Conservation (phyloP, 2,113 vertebrate genomes). For the Typhlomys cinereus region DNA sequence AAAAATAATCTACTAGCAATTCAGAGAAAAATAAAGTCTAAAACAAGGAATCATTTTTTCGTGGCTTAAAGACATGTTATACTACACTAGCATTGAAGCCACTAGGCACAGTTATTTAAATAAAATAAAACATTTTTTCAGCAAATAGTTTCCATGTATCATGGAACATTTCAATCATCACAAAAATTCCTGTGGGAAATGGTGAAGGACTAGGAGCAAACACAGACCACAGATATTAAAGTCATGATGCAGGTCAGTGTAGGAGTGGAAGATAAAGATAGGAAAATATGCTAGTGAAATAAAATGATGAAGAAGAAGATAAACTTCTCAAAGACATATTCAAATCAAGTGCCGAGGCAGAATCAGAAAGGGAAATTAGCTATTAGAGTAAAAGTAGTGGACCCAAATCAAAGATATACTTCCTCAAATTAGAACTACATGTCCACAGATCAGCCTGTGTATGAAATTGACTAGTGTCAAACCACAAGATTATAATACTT, state of each 20-base stretch:
- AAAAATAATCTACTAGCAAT: not conserved
- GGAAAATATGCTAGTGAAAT: not conserved
- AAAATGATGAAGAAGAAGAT: not conserved
- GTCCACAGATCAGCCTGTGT: not conserved
- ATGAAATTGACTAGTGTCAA: not conserved
- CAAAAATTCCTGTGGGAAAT: not conserved
- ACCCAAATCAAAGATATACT: not conserved
- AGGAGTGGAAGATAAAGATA: not conserved
- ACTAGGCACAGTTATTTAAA: not conserved
- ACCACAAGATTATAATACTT: not conserved
- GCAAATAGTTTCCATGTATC: not conserved
- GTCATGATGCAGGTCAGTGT: not conserved
- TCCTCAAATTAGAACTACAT: not conserved
- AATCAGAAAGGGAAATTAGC: not conserved
- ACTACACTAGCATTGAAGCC: not conserved
- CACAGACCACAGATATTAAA: not conserved
- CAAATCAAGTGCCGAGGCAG: not conserved
- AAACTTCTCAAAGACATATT: not conserved
- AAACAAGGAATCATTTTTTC: not conserved
- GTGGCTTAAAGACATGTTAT: not conserved
- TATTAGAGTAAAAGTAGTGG: not conserved
- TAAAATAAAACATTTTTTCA: not conserved
- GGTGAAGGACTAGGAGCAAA: not conserved
- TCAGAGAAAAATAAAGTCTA: not conserved
- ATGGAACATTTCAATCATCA: not conserved